phyloP scores from a whole-genome alignment of 2,797 vertebrate species.

The Setipinna tenuifilis region DNA sequence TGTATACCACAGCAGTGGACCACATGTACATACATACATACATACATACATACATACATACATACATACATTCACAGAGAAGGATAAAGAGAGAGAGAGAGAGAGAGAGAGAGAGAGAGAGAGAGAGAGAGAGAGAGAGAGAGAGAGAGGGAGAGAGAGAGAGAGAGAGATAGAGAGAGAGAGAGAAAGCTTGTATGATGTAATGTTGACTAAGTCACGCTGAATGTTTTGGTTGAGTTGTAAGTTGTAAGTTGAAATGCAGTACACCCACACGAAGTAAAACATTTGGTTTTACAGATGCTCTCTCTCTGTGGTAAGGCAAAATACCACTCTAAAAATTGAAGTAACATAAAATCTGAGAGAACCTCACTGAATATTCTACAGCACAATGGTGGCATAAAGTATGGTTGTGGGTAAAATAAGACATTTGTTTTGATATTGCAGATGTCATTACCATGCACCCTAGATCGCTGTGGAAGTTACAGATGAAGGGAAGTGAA shows the following conservation, averaged over 20 bases:
- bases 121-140: background rate
- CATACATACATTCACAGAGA: conserved; percentile 8
- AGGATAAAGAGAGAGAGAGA: conserved; percentile 11
- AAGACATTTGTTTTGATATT: background rate
- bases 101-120: conserved; percentile 2
- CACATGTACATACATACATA: conserved; percentile 7
- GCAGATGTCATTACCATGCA: background rate
- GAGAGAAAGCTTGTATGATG: background rate
- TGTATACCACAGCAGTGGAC: conserved; percentile 36
- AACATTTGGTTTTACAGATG: background rate
- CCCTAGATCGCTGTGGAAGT: background rate
- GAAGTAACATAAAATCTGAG: background rate
- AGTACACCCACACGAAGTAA: background rate
- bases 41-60: background rate
- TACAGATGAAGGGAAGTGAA: background rate
- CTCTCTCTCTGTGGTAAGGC: background rate
- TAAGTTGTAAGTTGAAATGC: conserved; percentile 19
- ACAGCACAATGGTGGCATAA: too few relatives aligned
- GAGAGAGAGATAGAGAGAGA: conserved; percentile 5
- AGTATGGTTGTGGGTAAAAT: background rate
- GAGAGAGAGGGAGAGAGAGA: conserved; percentile 20
- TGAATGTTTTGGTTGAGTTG: background rate
- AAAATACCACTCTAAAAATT: background rate
- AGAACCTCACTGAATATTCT: background rate
- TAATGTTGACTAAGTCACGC: background rate